A percentile compares a stretch with the other conserved stretches of the same genome.
phyloP scores from a whole-genome alignment of 2,113 vertebrate species.

The Spea bombifrons region DNA sequence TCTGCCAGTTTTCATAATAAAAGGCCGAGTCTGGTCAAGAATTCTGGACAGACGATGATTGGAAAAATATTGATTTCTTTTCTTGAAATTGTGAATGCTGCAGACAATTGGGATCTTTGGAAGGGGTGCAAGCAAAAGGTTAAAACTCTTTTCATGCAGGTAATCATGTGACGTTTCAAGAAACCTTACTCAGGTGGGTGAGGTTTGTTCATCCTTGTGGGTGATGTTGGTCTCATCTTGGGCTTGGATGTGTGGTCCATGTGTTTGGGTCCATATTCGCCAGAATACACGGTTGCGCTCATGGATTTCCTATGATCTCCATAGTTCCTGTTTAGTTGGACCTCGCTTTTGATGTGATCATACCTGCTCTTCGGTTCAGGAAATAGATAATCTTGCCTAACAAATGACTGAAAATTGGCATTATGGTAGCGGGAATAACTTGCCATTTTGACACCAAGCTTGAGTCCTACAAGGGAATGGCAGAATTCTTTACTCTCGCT shows the following conservation, averaged over 20 bases:
- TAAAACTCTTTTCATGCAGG: no score
- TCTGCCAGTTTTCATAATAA: no score
- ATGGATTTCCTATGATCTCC: constrained; percentile 37
- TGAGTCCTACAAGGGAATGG: not conserved
- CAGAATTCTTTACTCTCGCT: not conserved
- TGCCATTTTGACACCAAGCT: constrained; percentile 1
- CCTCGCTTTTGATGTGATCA: constrained; percentile 53
- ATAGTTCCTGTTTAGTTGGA: constrained; percentile 50
- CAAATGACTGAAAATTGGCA: constrained; percentile 46
- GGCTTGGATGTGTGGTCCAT: constrained; percentile 28
- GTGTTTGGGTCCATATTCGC: constrained; percentile 50
- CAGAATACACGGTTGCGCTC: constrained; percentile 47
- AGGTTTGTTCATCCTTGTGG: constrained; percentile 41
- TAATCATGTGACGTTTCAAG: constrained; percentile 1
- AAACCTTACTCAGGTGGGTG: constrained; percentile 53
- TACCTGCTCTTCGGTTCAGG: constrained; percentile 11
- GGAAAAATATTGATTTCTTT: no score
- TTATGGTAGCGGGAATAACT: constrained; percentile 31
- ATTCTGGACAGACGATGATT: no score
- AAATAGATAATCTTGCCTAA: constrained; percentile 1
- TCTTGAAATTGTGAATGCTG: no score
- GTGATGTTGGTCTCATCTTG: constrained; percentile 22
- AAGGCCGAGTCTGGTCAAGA: no score
- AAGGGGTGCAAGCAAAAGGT: no score
- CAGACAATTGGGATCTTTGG: no score